Evolutionary conservation across 1,140 invertebrate genomes (phyloP).

Genomic region (Panagrolaimus sp.): DNA sequence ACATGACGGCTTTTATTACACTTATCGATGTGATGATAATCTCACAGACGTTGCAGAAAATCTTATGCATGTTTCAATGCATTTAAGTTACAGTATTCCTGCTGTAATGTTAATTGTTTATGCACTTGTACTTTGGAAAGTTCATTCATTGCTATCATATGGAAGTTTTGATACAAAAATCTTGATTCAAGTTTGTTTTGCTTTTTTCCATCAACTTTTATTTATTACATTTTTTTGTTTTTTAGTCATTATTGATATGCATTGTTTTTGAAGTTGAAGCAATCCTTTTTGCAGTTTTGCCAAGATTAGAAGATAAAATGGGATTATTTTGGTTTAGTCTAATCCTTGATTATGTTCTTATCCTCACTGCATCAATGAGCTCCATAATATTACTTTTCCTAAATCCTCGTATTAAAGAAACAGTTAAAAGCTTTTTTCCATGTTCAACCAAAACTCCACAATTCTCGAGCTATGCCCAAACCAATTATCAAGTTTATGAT

Average conservation of each 20-base stretch:
- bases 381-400: constrained; percentile 17
- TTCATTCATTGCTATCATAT: constrained; percentile 10
- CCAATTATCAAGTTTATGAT: constrained; percentile 19
- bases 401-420: constrained; percentile 16
- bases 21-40: constrained; percentile 14
- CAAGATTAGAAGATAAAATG: constrained; percentile 4
- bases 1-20: constrained; percentile 25
- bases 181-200: background rate
- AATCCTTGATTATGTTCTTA: constrained; percentile 16
- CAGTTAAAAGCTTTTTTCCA: constrained; percentile 3
- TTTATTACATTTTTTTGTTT: background rate
- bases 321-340: constrained; percentile 17
- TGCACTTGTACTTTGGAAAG: constrained; percentile 14
- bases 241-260: constrained; percentile 22
- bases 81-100: constrained; percentile 18
- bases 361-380: constrained; percentile 16
- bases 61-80: constrained; percentile 17
- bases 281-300: constrained; percentile 16
- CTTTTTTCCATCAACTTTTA: too few species aligned
- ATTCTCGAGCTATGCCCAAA: constrained; percentile 13
- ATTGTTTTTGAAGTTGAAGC: constrained; percentile 19
- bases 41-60: background rate
- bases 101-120: constrained; percentile 23
- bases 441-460: constrained; percentile 6
- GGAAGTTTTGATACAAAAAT: background rate